Base-by-base conservation (phyloP, 2,797 vertebrate genomes). In the Pitangus sulphuratus region DNA sequence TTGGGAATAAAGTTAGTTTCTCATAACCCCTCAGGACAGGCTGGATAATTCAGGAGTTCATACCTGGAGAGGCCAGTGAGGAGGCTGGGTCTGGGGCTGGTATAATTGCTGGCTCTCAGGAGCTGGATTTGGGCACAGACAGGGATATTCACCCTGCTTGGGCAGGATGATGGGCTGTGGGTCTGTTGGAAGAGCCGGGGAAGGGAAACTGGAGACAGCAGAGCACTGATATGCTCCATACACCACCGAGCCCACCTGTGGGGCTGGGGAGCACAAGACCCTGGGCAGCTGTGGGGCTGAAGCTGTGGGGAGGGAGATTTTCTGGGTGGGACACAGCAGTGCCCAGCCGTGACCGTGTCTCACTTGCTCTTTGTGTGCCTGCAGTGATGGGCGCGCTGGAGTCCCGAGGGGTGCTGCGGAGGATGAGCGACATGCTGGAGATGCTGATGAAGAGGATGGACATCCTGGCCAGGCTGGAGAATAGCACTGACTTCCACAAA, bases 361-460 rank as follows among this genome's bases (percentile, higher is more conserved):
- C 7, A 7, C 51, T 39, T 66, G 70, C 80, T 89, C 45, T 97
- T 60, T 95, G 69, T 96, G 77, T 95, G 79, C 70, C 50, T 53
- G 40, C 98, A 99, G 99, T 99, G 98, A 97, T 98, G 96, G 98
- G 98, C 0, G 97, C 98, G 1, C 97, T 98, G 69, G 99, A 99
- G 98, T 99, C 99, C 78, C 98, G 99, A 2, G 98, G 99, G 6
- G 97, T 99, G 95, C 98, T 99, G 93, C 98, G 99, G 82, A 98
- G 98, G 97, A 99, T 99, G 98, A 99, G 98, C 28, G 99, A 99
- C 97, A 99, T 99, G 98, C 96, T 99, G 98, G 99, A 99, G 98
- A 97, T 99, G 97, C 98, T 99, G 98, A 98, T 98, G 95, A 99
- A 98, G 96, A 98, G 98, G 94, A 98, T 99, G 98, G 99, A 99